These are phyloP conservation scores for Pilophorus perplexus DNA, from an alignment of 2,888 invertebrate species.

Conservation along the genomic window DNA sequence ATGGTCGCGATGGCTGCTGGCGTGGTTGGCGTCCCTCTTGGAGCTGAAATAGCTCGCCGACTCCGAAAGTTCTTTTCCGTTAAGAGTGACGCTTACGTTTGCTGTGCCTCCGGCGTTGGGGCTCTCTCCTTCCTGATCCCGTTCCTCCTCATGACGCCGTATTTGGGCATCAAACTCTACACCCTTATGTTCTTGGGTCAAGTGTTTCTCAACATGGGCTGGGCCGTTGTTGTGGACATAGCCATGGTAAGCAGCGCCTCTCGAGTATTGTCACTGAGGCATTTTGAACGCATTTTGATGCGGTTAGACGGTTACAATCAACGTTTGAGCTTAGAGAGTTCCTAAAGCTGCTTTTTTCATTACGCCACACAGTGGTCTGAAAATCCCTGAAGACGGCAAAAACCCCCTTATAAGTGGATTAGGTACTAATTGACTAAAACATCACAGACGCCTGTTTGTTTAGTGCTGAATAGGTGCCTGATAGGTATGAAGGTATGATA, in stretches of 20 bases:
- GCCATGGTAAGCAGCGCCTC: slow-evolving; percentile 87
- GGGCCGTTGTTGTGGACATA: slow-evolving; percentile 98
- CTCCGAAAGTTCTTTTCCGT: slow-evolving; percentile 63
- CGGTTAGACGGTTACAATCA: no score
- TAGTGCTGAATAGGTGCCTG: no score
- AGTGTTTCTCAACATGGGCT: slow-evolving; percentile 87
- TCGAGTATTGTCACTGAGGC: no score
- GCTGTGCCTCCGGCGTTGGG: slow-evolving; percentile 73
- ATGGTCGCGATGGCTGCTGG: slow-evolving; percentile 90
- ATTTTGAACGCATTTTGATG: no score
- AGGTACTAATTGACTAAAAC: no score
- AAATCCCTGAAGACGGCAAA: no score
- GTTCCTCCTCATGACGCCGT: slow-evolving; percentile 5
- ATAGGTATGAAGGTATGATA: no score
- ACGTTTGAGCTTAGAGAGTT: no score
- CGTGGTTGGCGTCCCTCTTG: slow-evolving; percentile 85
- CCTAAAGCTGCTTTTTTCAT: no score
- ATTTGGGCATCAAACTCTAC: slow-evolving; percentile 57
- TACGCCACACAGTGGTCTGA: no score
- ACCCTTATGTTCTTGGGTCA: slow-evolving; percentile 77
- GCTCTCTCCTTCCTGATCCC: slow-evolving; percentile 11
- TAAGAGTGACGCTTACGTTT: slow-evolving; percentile 85
- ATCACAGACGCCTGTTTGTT: no score
- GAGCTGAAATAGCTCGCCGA: slow-evolving; percentile 73
- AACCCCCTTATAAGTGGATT: no score